phyloP scores from a whole-genome alignment of 37 sponge, comb jelly and placozoan genomes.

The Corticium candelabrum region DNA sequence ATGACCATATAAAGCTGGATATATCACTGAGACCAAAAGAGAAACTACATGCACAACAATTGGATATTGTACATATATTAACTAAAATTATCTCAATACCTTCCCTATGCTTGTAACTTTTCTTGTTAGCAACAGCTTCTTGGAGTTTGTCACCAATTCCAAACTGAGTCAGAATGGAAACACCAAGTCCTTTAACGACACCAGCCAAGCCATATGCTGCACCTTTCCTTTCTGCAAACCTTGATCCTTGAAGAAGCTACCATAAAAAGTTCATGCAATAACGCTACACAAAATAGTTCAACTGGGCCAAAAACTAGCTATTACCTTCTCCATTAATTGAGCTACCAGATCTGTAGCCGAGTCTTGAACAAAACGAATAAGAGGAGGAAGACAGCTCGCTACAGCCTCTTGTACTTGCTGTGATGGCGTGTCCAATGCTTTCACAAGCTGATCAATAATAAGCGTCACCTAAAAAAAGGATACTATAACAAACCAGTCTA shows the following conservation, averaged over 20 bases:
- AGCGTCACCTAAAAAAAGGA: slow-evolving; percentile 43
- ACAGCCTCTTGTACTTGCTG: slow-evolving; percentile 93
- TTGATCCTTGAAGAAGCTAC: slow-evolving; percentile 69
- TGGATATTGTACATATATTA: too few relatives aligned
- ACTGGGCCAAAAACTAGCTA: neutral
- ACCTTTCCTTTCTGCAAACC: slow-evolving; percentile 79
- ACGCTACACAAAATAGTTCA: neutral
- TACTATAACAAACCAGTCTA: neutral
- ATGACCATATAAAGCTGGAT: too few relatives aligned
- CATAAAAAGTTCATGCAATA: neutral
- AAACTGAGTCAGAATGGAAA: slow-evolving; percentile 79
- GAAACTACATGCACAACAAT: too few relatives aligned
- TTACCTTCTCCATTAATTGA: slow-evolving; percentile 71
- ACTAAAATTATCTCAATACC: too few relatives aligned
- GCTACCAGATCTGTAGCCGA: slow-evolving; percentile 58
- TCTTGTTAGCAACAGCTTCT: slow-evolving; percentile 87
- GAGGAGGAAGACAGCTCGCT: slow-evolving; percentile 79
- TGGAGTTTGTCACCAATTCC: slow-evolving; percentile 65
- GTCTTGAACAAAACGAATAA: slow-evolving; percentile 57
- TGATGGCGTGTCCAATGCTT: slow-evolving; percentile 88
- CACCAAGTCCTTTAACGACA: slow-evolving; percentile 94
- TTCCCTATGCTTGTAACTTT: slow-evolving; percentile 84
- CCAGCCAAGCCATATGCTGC: slow-evolving; percentile 99
- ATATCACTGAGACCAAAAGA: too few relatives aligned
- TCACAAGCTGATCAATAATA: slow-evolving; percentile 70